Percentiles rank a stretch among this genome's conserved stretches.
Evolutionary conservation across 2,888 invertebrate genomes (phyloP).

Genomic region (Orgyia antiqua): DNA sequence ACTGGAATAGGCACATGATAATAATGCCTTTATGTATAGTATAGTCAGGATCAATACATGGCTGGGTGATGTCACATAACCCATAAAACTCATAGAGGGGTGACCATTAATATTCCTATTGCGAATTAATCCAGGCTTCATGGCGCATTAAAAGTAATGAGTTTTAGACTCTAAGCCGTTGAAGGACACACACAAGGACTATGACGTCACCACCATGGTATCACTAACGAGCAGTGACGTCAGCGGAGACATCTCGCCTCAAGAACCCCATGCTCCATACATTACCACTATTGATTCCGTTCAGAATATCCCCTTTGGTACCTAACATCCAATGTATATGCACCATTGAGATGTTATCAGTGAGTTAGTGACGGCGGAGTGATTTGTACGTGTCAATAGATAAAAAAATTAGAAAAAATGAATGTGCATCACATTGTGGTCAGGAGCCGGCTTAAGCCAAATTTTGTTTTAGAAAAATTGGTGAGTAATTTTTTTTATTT

Average conservation of each 20-base stretch:
- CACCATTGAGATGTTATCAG: constrained; percentile 48
- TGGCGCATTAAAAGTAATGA: constrained; percentile 35
- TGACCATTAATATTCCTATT: constrained; percentile 17
- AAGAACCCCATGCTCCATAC: constrained; percentile 42
- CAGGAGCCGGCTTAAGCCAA: constrained; percentile 40
- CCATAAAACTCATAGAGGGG: constrained; percentile 4
- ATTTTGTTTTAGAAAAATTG: constrained; percentile 47
- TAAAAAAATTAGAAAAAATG: constrained; percentile 38
- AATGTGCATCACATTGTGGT: constrained; percentile 56
- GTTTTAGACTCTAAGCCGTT: constrained; percentile 32
- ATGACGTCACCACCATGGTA: constrained; percentile 63
- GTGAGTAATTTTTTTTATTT: constrained; percentile 35
- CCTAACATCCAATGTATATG: constrained; percentile 36
- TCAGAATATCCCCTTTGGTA: constrained; percentile 31
- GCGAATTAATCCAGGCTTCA: constrained; percentile 25
- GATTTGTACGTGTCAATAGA: constrained; percentile 48
- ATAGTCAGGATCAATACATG: constrained; percentile 5
- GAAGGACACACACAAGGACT: constrained; percentile 41
- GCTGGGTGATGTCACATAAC: constrained; percentile 5
- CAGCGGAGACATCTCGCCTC: constrained; percentile 50
- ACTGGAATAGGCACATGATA: too few relatives aligned
- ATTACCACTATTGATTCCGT: constrained; percentile 44
- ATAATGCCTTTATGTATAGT: too few relatives aligned
- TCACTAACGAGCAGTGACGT: constrained; percentile 65
- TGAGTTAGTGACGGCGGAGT: constrained; percentile 36